Evolutionary conservation across 2,113 vertebrate species (phyloP).

Genomic region (Lathamus discolor): DNA sequence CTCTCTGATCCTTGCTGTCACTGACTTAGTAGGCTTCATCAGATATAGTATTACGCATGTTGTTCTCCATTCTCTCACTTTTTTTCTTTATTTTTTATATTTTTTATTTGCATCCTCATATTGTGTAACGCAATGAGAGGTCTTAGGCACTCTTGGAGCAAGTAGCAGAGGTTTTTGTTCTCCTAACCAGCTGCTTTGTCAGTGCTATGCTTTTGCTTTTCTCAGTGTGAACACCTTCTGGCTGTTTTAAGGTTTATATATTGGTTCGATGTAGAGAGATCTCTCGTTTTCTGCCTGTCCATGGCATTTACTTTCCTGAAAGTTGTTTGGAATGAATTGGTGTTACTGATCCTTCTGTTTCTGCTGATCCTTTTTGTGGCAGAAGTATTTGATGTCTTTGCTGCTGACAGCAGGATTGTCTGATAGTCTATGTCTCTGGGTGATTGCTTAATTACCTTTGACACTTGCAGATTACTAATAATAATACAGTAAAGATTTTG

Average conservation of each 20-base stretch:
- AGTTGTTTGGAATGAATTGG: not conserved
- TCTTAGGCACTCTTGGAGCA: not conserved
- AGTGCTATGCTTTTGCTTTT: not conserved
- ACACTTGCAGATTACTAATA: not conserved
- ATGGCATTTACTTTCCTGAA: not conserved
- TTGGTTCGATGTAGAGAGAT: not conserved
- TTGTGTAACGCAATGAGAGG: not conserved
- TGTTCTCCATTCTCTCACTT: not conserved
- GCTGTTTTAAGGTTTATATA: not conserved
- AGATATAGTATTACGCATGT: not conserved
- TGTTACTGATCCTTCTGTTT: not conserved
- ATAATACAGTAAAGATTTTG: not conserved
- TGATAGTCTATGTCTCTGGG: not conserved
- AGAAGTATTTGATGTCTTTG: not conserved
- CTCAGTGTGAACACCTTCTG: not conserved
- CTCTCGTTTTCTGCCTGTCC: not conserved
- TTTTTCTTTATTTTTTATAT: not conserved
- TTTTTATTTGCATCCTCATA: not conserved
- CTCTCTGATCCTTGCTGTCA: not conserved
- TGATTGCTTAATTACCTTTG: slow-evolving; percentile 8
- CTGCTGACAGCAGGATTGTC: not conserved
- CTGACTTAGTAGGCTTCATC: not conserved
- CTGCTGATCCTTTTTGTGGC: not conserved
- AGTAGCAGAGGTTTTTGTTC: not conserved
- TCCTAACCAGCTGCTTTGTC: not conserved